phyloP scores from a whole-genome alignment of 2,797 vertebrate genomes.

The Coregonus ussuriensis region DNA sequence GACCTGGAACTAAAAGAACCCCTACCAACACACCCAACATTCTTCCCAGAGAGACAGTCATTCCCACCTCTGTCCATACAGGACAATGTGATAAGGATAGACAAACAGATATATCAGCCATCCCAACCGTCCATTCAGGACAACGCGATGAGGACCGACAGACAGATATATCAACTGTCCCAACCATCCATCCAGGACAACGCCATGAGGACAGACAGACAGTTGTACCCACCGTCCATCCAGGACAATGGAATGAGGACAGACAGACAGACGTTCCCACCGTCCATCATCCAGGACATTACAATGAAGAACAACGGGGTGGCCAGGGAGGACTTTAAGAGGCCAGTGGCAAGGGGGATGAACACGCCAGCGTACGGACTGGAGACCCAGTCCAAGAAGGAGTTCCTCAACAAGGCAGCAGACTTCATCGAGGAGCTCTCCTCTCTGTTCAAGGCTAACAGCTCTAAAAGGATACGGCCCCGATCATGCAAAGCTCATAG shows the following conservation, averaged over 20 bases:
- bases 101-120: neutral
- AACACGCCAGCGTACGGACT: constrained; percentile 68
- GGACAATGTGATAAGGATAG: neutral
- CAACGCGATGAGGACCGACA: neutral
- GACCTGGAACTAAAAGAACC: constrained; percentile 60
- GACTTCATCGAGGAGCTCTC: constrained; percentile 98
- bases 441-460: constrained; percentile 95
- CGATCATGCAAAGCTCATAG: constrained; percentile 86
- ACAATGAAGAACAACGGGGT: constrained; percentile 60
- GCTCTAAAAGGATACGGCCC: constrained; percentile 88
- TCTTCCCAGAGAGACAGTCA: constrained; percentile 67
- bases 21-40: constrained; percentile 49
- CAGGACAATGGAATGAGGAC: neutral
- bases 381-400: constrained; percentile 92
- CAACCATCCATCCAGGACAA: constrained; percentile 68
- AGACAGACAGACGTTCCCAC: neutral
- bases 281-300: constrained; percentile 68
- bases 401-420: constrained; percentile 94
- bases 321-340: constrained; percentile 76
- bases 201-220: neutral
- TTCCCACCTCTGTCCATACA: constrained; percentile 43
- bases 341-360: constrained; percentile 52
- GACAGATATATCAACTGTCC: neutral
- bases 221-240: neutral
- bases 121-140: neutral